phyloP scores from a whole-genome alignment of 1,140 invertebrate species.

The Aphaenogaster ashmeadi region DNA sequence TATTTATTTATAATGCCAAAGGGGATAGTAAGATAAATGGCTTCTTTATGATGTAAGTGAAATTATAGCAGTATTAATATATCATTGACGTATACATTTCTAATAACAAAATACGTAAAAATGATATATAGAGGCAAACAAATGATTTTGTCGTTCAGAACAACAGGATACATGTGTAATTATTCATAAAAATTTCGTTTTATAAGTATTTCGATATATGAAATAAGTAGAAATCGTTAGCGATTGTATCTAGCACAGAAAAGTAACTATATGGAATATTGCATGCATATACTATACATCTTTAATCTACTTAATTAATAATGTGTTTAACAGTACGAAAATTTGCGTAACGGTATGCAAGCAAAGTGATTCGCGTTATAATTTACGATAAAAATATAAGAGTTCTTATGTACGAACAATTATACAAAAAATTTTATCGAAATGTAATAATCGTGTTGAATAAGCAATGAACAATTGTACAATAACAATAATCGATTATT shows the following conservation, averaged over 20 bases:
- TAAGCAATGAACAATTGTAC: slow-evolving; percentile 31
- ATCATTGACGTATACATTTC: slow-evolving; percentile 39
- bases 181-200: slow-evolving; percentile 31
- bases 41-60: background rate
- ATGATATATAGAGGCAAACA: slow-evolving; percentile 4
- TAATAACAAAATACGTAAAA: background rate
- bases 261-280: slow-evolving; percentile 18
- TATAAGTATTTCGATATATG: background rate
- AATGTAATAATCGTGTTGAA: slow-evolving; percentile 8
- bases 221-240: slow-evolving; percentile 25
- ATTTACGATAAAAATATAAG: slow-evolving; percentile 10
- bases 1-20: slow-evolving; percentile 51
- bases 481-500: slow-evolving; percentile 47
- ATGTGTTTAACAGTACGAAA: slow-evolving; percentile 22
- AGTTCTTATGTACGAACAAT: slow-evolving; percentile 1
- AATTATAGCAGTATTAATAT: slow-evolving; percentile 41
- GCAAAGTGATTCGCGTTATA: background rate
- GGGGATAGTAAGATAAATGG: slow-evolving; percentile 7
- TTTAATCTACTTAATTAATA: slow-evolving; percentile 12
- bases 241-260: slow-evolving; percentile 18
- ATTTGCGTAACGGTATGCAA: slow-evolving; percentile 15
- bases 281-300: slow-evolving; percentile 7
- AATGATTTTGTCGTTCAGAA: slow-evolving; percentile 15
- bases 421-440: slow-evolving; percentile 14
- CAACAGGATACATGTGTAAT: slow-evolving; percentile 29